Conservation (phyloP, 2,888 invertebrate species). For the Meganola albula region DNA sequence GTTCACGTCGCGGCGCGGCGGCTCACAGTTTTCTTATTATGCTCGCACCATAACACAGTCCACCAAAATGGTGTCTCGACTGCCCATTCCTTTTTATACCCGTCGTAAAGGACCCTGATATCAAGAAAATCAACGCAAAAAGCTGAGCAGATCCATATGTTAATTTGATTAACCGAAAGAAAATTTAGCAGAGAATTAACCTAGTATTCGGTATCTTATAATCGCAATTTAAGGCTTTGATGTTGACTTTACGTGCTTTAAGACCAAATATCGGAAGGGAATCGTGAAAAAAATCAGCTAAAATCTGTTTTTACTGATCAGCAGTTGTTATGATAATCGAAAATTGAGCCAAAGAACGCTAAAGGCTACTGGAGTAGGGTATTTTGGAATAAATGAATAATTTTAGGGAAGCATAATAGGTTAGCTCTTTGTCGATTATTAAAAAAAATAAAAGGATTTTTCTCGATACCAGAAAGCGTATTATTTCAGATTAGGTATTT, state of each 20-base stretch:
- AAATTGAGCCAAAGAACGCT: slow-evolving; percentile 10
- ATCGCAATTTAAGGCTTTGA: slow-evolving; percentile 10
- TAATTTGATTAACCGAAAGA: slow-evolving; percentile 48
- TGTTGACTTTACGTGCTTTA: slow-evolving; percentile 8
- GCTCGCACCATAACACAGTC: no score
- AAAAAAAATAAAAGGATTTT: no score
- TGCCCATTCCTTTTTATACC: slow-evolving; percentile 55
- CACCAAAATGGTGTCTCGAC: slow-evolving; percentile 39
- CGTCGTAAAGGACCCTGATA: slow-evolving; percentile 50
- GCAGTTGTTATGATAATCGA: slow-evolving; percentile 16
- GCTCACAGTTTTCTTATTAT: no score
- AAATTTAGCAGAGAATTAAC: slow-evolving; percentile 21
- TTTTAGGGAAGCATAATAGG: no score
- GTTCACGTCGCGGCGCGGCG: no score
- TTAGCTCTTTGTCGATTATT: no score
- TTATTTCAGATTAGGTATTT: no score
- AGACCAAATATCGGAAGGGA: slow-evolving; percentile 3
- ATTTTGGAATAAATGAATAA: slow-evolving; percentile 5
- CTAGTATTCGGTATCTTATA: slow-evolving; percentile 16
- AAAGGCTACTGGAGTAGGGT: slow-evolving; percentile 5
- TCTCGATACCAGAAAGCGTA: no score
- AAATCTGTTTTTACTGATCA: slow-evolving; percentile 9
- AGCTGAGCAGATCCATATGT: slow-evolving; percentile 46
- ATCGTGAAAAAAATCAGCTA: slow-evolving; percentile 1
- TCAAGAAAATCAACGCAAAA: slow-evolving; percentile 36